phyloP scores from a whole-genome alignment of 2,797 vertebrate genomes.

The Lacerta bilineata region DNA sequence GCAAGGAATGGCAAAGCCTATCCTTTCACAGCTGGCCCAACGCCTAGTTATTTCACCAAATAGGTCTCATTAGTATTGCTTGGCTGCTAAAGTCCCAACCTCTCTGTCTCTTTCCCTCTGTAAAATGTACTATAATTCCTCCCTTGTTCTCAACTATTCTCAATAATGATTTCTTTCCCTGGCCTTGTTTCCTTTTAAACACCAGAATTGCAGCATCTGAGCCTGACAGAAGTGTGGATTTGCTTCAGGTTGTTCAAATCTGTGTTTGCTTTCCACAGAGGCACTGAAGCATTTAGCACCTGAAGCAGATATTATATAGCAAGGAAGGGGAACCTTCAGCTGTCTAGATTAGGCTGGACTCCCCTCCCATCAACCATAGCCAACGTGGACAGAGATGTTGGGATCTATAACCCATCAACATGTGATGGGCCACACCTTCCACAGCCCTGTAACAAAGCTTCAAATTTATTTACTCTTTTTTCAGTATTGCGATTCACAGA shows the following conservation, averaged over 20 bases:
- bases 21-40: too few species aligned
- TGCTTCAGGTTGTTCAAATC: not conserved
- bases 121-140: not conserved
- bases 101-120: not conserved
- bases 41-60: not conserved
- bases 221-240: not conserved
- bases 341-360: not conserved
- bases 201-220: not conserved
- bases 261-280: not conserved
- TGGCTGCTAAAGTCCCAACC: conserved; percentile 17
- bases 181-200: not conserved
- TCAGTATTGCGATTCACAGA: not conserved
- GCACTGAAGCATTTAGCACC: conserved; percentile 19
- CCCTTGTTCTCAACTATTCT: not conserved
- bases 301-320: not conserved
- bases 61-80: conserved; percentile 32
- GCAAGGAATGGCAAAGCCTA: not conserved
- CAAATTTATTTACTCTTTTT: not conserved
- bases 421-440: too few species aligned
- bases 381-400: not conserved
- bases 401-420: not conserved
- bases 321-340: not conserved
- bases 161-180: not conserved
- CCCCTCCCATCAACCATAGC: not conserved
- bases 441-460: too few species aligned